A percentile compares a stretch with the other conserved stretches of the same genome.
phyloP scores from a whole-genome alignment of 1,140 invertebrate genomes.

The Dysdera silvatica region DNA sequence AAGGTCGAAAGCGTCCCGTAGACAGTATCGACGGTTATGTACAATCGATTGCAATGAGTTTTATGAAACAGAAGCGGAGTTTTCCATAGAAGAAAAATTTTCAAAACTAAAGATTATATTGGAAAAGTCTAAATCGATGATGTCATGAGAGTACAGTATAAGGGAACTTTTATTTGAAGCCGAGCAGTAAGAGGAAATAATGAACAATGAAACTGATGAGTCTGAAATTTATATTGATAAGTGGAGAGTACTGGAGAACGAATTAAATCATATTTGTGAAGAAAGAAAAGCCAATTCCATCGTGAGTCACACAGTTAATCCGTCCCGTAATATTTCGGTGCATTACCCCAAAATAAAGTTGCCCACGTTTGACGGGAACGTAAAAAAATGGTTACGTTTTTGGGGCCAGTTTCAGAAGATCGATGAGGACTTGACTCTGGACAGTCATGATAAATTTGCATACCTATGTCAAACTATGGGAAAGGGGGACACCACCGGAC shows the following conservation, averaged over 20 bases:
- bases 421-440: not conserved
- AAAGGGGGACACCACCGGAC: not conserved
- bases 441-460: not conserved
- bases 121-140: not conserved
- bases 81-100: not conserved
- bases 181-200: not conserved
- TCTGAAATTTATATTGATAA: constrained; percentile 4
- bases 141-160: not conserved
- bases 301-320: not conserved
- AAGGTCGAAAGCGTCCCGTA: not conserved
- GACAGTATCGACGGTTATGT: not conserved
- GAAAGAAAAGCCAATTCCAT: not conserved
- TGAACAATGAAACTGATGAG: not conserved
- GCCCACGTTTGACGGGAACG: not conserved
- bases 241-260: not conserved
- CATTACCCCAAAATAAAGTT: constrained; percentile 6
- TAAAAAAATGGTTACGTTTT: not conserved
- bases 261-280: not conserved
- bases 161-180: not conserved
- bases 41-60: not conserved
- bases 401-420: constrained; percentile 3
- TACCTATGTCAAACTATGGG: constrained; percentile 1
- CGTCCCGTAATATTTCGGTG: not conserved
- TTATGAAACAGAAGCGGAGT: not conserved
- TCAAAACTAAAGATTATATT: not conserved